Evolutionary conservation across 2,888 invertebrate genomes (phyloP), one percentile per base, ranked within the genome.

Genomic region (Parapristionchus giblindavisi): DNA sequence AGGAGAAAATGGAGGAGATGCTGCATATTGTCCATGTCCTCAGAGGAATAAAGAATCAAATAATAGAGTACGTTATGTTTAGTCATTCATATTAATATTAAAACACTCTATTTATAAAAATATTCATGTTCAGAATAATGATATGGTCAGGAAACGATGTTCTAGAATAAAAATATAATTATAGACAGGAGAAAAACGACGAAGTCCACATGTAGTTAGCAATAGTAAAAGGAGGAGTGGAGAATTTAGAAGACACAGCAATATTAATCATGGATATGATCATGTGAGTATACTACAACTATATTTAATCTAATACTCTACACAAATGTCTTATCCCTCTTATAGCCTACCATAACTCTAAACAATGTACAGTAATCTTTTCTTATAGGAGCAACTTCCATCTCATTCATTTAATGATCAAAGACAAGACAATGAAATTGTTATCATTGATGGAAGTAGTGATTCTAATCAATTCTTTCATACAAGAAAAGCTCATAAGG

Each of bases 11-110:
- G 70, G 70, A 3, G 36, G 8, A 11, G 70, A 70, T 54, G 70
- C 36, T 14, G 38, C 27, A 21, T 70, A 70, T n/a, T 70, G 70
- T 24, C 52, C 54, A 3, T 70, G 70, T 21, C 70, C 70, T 24
- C 27, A 54, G n/a, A 70, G 70, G 54, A 70, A 38, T 38, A 34
- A 54, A n/a, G 11, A 63, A 63, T 40, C 24, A 27, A 43, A 43
- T 40, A 29, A 40, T 24, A 63, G 24, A 27, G 63, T 63, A 29
- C 14, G 63, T 63, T 14, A 43, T 8, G 40, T 27, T 5, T 11
- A 11, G 61, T 29, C 14, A 63, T 38, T 40, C 27, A 32, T 38
- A 38, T 36, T 21, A 24, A 61, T 27, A 32, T 3, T 6, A 4
- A 17, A 43, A 43, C 8, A 43, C 8, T 43, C 8, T 43, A 14